These are phyloP conservation scores for Apodemia duryi DNA, from an alignment of 2,888 invertebrate species.

Conservation along the genomic window DNA sequence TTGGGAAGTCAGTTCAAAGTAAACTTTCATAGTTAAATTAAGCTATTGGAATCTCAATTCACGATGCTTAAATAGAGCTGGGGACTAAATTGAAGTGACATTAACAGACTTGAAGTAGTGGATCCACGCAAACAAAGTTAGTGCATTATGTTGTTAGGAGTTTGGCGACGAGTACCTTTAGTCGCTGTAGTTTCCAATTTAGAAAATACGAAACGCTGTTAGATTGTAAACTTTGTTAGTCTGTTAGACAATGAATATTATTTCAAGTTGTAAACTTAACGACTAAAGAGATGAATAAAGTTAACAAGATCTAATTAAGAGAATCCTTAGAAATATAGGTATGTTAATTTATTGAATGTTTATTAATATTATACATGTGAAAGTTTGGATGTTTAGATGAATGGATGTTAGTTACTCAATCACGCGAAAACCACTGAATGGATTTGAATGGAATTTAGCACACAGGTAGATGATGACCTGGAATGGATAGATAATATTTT, in stretches of 20 bases:
- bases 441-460: no score
- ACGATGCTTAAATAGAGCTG: not conserved
- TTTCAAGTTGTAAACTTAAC: not conserved
- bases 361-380: no score
- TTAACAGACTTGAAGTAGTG: not conserved
- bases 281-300: not conserved
- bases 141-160: constrained; percentile 1
- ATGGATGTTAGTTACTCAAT: no score
- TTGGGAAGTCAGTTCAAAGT: no score
- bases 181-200: not conserved
- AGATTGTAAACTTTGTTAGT: not conserved
- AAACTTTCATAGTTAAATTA: not conserved
- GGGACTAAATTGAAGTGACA: not conserved
- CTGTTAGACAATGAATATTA: not conserved
- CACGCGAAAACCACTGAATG: no score
- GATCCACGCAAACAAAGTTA: not conserved
- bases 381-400: no score
- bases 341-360: no score
- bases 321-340: not conserved
- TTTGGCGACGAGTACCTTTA: not conserved
- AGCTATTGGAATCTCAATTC: not conserved
- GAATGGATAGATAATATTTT: no score
- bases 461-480: no score
- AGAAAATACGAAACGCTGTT: not conserved
- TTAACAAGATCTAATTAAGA: not conserved